Percentiles rank a stretch among this genome's conserved stretches.
These are phyloP conservation scores for Thysanoteuthis rhombus DNA, from an alignment of 2,888 invertebrate species.

Conservation along the genomic window DNA sequence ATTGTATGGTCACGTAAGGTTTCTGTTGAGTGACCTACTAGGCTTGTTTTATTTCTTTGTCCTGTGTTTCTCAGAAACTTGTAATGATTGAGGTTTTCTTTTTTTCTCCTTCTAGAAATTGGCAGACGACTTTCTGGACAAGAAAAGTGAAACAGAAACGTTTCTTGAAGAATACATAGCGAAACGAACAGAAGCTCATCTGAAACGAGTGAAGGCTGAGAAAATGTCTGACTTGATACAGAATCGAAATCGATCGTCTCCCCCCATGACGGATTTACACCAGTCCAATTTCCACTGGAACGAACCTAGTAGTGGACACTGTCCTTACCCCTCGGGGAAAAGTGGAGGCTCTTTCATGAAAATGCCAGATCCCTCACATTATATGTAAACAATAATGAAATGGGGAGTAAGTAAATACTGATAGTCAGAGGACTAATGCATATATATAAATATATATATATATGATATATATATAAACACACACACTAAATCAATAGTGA, in stretches of 20 bases:
- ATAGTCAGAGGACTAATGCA: not conserved
- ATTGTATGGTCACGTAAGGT: too few species aligned
- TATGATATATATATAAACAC: not conserved
- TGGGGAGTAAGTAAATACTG: not conserved
- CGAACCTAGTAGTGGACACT: not conserved
- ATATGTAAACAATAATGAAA: not conserved
- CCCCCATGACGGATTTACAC: not conserved
- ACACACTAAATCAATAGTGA: not conserved
- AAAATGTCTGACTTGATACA: constrained; percentile 78
- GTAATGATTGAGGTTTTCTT: not conserved
- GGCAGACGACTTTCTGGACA: constrained; percentile 83
- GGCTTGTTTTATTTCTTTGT: too few species aligned
- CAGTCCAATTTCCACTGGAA: not conserved
- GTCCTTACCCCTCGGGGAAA: not conserved
- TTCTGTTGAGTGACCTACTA: too few species aligned
- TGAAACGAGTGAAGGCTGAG: constrained; percentile 89
- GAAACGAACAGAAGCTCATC: constrained; percentile 80
- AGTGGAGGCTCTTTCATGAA: not conserved
- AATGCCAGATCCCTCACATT: not conserved
- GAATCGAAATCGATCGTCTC: constrained; percentile 37
- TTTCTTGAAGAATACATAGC: constrained; percentile 87
- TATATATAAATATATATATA: not conserved
- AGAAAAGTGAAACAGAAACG: constrained; percentile 78
- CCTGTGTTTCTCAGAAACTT: not conserved
- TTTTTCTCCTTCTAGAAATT: constrained; percentile 70